These are phyloP conservation scores for Melolontha melolontha DNA, from an alignment of 2,888 invertebrate genomes.

Conservation along the genomic window DNA sequence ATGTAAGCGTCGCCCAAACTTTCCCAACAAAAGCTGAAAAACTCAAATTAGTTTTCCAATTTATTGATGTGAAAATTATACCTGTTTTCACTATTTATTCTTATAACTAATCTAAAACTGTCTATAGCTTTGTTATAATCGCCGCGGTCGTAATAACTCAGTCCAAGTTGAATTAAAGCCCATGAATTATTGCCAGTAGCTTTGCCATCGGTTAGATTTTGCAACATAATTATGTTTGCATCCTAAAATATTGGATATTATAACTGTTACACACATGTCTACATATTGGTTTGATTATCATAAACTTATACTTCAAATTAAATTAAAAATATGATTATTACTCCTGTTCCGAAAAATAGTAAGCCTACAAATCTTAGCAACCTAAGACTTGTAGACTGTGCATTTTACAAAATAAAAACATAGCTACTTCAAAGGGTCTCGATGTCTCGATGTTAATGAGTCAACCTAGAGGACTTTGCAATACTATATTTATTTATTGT, in stretches of 20 bases:
- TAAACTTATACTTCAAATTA: too few relatives aligned
- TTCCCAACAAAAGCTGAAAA: slow-evolving; percentile 79
- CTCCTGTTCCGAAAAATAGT: too few relatives aligned
- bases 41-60: neutral
- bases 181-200: slow-evolving; percentile 70
- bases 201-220: slow-evolving; percentile 65
- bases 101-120: slow-evolving; percentile 79
- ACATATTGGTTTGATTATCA: too few relatives aligned
- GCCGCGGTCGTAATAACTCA: slow-evolving; percentile 80
- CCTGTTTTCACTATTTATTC: slow-evolving; percentile 76
- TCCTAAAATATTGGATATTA: slow-evolving; percentile 63
- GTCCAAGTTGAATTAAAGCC: slow-evolving; percentile 87
- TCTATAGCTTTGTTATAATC: slow-evolving; percentile 81
- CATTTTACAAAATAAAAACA: too few relatives aligned
- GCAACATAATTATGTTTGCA: slow-evolving; percentile 73
- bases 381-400: too few relatives aligned
- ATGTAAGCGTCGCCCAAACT: slow-evolving; percentile 91
- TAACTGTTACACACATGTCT: too few relatives aligned
- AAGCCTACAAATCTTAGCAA: too few relatives aligned
- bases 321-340: too few relatives aligned
- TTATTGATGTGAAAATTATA: slow-evolving; percentile 55
- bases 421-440: too few relatives aligned
- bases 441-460: too few relatives aligned
- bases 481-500: too few relatives aligned
- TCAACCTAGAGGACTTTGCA: too few relatives aligned